Evolutionary conservation across 1,140 invertebrate species (phyloP).

Genomic region (Aphaenogaster ashmeadi): DNA sequence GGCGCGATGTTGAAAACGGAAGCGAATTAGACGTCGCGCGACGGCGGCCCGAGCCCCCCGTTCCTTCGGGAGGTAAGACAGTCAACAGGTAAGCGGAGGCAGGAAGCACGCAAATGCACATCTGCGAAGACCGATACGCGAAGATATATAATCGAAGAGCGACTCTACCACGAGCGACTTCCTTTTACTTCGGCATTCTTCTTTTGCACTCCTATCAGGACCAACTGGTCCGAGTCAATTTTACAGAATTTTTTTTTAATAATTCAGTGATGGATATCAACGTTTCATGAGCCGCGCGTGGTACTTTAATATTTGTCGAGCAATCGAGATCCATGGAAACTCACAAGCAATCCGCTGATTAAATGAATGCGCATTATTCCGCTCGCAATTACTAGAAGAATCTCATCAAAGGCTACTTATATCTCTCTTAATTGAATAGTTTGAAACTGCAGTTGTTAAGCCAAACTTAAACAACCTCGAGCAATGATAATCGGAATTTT

Average conservation of each 20-base stretch:
- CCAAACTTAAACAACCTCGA: conserved; percentile 45
- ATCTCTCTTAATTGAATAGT: conserved; percentile 51
- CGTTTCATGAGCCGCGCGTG: not conserved
- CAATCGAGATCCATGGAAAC: not conserved
- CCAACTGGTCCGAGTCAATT: not conserved
- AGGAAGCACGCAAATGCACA: not conserved
- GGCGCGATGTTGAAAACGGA: not conserved
- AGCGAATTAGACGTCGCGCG: not conserved
- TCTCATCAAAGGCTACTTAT: conserved; percentile 6
- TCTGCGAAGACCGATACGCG: not conserved
- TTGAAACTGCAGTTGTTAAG: conserved; percentile 43
- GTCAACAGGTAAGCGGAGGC: conserved; percentile 16
- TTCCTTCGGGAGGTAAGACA: conserved; percentile 45
- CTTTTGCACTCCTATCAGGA: not conserved
- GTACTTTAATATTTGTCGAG: not conserved
- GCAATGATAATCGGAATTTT: conserved; percentile 45
- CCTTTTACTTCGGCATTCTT: not conserved
- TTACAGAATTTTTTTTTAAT: not conserved
- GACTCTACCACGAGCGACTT: not conserved
- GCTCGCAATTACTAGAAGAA: not conserved
- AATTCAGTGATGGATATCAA: not conserved
- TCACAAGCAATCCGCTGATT: not conserved
- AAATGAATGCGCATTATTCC: conserved; percentile 12
- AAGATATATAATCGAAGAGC: not conserved
- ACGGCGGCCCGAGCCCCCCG: not conserved